Percentiles rank a stretch among this genome's conserved stretches.
These are phyloP conservation scores for Polyodon spathula DNA, from an alignment of 2,113 vertebrate species.

Conservation along the genomic window DNA sequence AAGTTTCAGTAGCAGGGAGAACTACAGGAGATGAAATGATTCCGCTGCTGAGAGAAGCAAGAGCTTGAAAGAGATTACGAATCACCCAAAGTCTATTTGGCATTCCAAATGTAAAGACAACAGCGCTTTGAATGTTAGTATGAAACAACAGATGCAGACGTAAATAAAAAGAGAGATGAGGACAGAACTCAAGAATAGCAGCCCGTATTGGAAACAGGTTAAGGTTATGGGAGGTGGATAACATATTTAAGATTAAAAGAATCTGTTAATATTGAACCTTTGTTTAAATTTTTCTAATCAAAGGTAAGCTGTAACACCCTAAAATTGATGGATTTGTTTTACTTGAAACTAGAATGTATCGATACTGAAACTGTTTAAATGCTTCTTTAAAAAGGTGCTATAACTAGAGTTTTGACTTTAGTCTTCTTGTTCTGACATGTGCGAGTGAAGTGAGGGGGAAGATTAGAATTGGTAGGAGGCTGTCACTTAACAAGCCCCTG, in stretches of 20 bases:
- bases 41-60: neutral
- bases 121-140: neutral
- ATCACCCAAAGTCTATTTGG: neutral
- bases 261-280: too few relatives aligned
- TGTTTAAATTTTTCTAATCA: too few relatives aligned
- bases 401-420: too few relatives aligned
- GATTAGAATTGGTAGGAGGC: neutral
- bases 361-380: too few relatives aligned
- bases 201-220: too few relatives aligned
- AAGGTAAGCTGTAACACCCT: too few relatives aligned
- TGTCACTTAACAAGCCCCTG: neutral
- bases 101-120: neutral
- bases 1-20: neutral
- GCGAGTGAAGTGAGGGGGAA: neutral
- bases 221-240: too few relatives aligned
- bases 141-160: neutral
- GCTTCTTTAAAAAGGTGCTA: too few relatives aligned
- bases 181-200: neutral
- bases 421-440: neutral
- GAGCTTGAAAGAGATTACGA: conserved; percentile 4
- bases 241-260: too few relatives aligned
- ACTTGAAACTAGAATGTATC: too few relatives aligned
- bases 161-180: neutral
- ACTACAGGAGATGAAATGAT: neutral
- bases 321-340: too few relatives aligned